Evolutionary conservation across 2,888 invertebrate species (phyloP), one percentile per base, ranked within the genome.

Genomic region (Volucella zonaria): DNA sequence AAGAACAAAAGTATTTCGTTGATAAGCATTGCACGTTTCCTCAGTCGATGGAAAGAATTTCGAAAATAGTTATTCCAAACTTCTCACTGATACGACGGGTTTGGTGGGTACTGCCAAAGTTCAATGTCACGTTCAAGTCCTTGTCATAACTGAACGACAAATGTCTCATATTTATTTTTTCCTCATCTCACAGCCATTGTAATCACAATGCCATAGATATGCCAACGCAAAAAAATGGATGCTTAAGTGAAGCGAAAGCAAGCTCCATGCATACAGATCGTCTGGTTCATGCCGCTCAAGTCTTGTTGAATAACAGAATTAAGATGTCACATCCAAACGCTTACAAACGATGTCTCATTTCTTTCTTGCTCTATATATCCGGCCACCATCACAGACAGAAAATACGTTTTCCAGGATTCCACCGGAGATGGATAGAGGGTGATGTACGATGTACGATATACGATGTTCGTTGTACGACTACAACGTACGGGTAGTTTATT

Each of bases 341-440:
- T 56, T 58, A 45, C 15, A 68, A 68, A 68, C 58, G 70, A 70
- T 51, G 42, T 70, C 70, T 49, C 49, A 70, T 70, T 70, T 59
- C 40, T 18, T 59, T 59, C 31, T 31, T 31, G 31, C 31, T 31
- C 31, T 6, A 31, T 6, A 31, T 6, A 6, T 31, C 31, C 31
- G 31, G 1, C 6, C 31, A 31, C 31, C 4, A 6, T 6, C 6
- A 6, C 31, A 6, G 4, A 31, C 6, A 31, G 31, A 31, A 31
- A 0, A 0, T 31, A 6, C 6, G 31, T 31, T 31, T 31, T 31
- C 6, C 31, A 31, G 6, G 6, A 31, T 6, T 58, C 14, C 14
- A 15, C 45, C 11, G 23, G 15, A 3, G 1, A 15, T 14, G 11
- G 15, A 59, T 42, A 59, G 18, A 59, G 59, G 43, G 40, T 59